Conservation (phyloP, 1,140 invertebrate genomes). For the Eubasilissa regina region DNA sequence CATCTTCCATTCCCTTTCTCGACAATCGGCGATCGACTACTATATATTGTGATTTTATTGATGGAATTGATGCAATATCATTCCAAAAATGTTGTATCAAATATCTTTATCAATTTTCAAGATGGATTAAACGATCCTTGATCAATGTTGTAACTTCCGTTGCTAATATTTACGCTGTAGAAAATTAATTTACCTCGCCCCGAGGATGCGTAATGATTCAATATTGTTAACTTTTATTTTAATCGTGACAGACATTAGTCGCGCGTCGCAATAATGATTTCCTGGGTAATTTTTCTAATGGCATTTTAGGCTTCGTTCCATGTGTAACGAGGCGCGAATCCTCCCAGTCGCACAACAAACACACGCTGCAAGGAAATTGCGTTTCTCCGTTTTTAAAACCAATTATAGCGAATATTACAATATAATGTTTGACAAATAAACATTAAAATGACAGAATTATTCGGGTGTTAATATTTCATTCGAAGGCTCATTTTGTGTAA, state of each 20-base stretch:
- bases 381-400: not conserved
- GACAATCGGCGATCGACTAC: too few species aligned
- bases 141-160: constrained; percentile 9
- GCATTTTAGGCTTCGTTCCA: constrained; percentile 26
- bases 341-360: not conserved
- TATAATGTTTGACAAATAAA: too few species aligned
- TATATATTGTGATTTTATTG: too few species aligned
- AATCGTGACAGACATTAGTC: constrained; percentile 30
- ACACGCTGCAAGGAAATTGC: constrained; percentile 15
- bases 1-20: too few species aligned
- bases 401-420: too few species aligned
- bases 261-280: constrained; percentile 39
- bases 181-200: constrained; percentile 5
- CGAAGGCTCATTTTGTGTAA: too few species aligned
- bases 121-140: not conserved
- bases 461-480: too few species aligned
- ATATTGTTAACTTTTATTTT: constrained; percentile 24
- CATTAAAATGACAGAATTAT: too few species aligned
- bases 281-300: constrained; percentile 39
- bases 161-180: constrained; percentile 17
- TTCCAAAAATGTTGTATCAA: too few species aligned
- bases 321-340: constrained; percentile 41
- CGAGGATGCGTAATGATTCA: not conserved
- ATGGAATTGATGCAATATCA: too few species aligned
- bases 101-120: too few species aligned